Evolutionary conservation across 37 sponge, comb jelly and placozoan genomes (phyloP).

Genomic region (Chondrosia reniformis): DNA sequence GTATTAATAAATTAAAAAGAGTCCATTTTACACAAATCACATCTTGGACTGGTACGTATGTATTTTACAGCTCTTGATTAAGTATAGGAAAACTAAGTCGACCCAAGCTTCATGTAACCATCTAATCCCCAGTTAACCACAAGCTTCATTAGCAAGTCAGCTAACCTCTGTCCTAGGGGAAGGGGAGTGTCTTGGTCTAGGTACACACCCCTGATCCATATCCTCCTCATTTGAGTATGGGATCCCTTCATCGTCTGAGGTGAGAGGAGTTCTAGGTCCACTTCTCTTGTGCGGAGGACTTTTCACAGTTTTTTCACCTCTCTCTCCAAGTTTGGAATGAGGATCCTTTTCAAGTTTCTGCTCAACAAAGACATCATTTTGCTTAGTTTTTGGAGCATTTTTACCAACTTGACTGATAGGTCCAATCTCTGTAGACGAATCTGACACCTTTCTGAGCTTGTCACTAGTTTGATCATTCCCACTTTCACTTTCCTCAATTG

Average conservation of each 20-base stretch:
- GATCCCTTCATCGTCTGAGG: neutral
- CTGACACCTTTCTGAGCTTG: neutral
- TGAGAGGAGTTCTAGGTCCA: neutral
- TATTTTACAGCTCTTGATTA: no score
- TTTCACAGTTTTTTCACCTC: neutral
- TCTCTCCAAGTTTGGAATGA: no score
- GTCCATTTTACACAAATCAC: no score
- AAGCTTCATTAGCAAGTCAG: neutral
- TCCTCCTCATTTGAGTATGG: neutral
- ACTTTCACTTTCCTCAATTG: conserved; percentile 13
- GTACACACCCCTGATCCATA: neutral
- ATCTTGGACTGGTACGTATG: no score
- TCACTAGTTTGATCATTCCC: neutral
- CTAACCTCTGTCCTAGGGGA: neutral
- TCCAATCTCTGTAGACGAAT: neutral
- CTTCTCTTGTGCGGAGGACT: neutral
- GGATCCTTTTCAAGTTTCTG: neutral
- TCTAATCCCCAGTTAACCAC: no score
- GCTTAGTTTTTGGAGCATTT: neutral
- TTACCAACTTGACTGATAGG: neutral
- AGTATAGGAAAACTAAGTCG: no score
- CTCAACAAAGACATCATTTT: neutral
- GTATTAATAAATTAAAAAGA: no score
- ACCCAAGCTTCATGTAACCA: no score
- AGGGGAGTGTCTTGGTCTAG: neutral